Conservation (phyloP, 2,113 vertebrate genomes). For the Cervus canadensis region DNA sequence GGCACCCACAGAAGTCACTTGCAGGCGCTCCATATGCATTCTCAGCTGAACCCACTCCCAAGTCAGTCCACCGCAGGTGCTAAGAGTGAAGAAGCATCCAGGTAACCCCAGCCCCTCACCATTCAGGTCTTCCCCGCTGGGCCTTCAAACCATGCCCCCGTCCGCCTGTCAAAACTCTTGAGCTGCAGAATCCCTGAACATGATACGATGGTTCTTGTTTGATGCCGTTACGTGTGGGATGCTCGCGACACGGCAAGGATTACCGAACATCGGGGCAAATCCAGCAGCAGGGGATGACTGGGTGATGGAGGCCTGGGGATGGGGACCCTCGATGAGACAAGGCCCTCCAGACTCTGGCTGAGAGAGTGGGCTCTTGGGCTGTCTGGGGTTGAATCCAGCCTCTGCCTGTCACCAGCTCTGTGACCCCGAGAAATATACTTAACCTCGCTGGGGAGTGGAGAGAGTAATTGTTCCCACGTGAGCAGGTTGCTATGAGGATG, state of each 20-base stretch:
- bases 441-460: neutral
- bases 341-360: neutral
- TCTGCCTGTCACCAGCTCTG: neutral
- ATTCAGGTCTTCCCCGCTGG: neutral
- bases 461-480: fast-evolving
- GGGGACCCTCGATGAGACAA: neutral
- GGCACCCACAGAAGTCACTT: neutral
- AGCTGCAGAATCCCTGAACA: neutral
- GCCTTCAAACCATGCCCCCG: neutral
- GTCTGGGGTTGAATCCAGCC: neutral
- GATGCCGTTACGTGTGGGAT: too few species aligned
- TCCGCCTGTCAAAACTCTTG: neutral
- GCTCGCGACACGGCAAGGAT: neutral
- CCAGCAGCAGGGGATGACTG: fast-evolving
- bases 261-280: too few species aligned
- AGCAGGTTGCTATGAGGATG: neutral
- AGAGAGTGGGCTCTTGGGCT: neutral
- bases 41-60: fast-evolving
- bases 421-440: neutral
- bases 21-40: fast-evolving
- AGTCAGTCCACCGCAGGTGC: neutral
- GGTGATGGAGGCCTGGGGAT: neutral
- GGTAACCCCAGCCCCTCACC: neutral
- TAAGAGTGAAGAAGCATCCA: neutral
- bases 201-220: neutral